phyloP scores from a whole-genome alignment of 2,888 invertebrate genomes.

The Synanthedon myopaeformis region DNA sequence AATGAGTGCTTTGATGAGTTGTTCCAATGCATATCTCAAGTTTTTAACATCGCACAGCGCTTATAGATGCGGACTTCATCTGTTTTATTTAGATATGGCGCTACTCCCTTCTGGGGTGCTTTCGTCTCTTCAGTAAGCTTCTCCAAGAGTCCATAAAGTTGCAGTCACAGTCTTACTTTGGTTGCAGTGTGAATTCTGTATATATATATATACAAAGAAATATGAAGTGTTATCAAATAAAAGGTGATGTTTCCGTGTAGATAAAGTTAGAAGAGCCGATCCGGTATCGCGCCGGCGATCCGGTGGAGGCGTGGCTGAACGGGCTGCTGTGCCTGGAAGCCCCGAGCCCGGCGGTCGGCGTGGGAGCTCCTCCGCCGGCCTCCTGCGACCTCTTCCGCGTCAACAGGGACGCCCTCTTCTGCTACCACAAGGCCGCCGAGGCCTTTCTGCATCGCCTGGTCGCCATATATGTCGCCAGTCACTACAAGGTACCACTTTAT shows the following conservation, averaged over 20 bases:
- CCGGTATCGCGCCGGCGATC: slow-evolving; percentile 88
- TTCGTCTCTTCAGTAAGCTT: too few species aligned
- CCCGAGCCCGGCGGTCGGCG: slow-evolving; percentile 74
- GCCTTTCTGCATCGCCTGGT: slow-evolving; percentile 92
- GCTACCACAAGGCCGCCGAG: slow-evolving; percentile 94
- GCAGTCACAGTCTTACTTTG: too few species aligned
- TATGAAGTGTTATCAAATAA: too few species aligned
- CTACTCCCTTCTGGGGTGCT: too few species aligned
- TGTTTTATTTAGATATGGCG: too few species aligned
- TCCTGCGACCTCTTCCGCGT: slow-evolving; percentile 90
- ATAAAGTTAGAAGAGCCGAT: slow-evolving; percentile 93
- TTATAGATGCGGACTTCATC: too few species aligned
- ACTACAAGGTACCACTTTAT: slow-evolving; percentile 82
- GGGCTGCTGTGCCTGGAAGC: slow-evolving; percentile 92
- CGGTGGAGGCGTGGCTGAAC: slow-evolving; percentile 92
- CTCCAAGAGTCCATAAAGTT: too few species aligned
- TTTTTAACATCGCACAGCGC: too few species aligned
- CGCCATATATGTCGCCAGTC: slow-evolving; percentile 95
- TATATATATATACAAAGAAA: too few species aligned
- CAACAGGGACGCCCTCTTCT: slow-evolving; percentile 91
- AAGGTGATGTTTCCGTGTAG: slow-evolving; percentile 30
- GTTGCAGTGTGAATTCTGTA: too few species aligned
- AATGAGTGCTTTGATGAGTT: too few species aligned
- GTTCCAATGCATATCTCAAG: too few species aligned
- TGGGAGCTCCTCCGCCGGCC: slow-evolving; percentile 90